Conservation (phyloP, 1,140 invertebrate species). For the Laupala kohalensis region DNA sequence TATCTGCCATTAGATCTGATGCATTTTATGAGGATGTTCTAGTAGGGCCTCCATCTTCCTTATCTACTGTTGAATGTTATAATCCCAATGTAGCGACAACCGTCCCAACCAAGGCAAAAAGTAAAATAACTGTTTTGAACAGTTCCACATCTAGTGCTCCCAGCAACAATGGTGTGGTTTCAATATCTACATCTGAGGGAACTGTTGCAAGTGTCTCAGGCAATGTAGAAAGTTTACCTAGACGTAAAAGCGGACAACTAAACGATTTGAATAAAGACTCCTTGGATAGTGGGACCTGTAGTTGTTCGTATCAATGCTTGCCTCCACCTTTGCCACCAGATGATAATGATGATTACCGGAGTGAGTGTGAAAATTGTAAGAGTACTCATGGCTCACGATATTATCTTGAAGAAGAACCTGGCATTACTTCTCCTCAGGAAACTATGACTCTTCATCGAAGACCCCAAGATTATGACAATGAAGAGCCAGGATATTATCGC, state of each 20-base stretch:
- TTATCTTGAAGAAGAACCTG: conserved; percentile 43
- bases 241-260: not conserved
- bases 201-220: not conserved
- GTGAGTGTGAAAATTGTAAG: conserved; percentile 73
- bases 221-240: not conserved
- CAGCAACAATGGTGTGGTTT: not conserved
- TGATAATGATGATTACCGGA: conserved; percentile 57
- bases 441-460: conserved; percentile 57
- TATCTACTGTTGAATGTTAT: conserved; percentile 7
- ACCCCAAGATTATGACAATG: conserved; percentile 30
- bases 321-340: conserved; percentile 34
- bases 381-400: conserved; percentile 44
- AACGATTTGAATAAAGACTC: conserved; percentile 16
- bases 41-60: conserved; percentile 9
- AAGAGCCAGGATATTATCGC: conserved; percentile 42
- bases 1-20: conserved; percentile 16
- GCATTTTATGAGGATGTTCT: conserved; percentile 16
- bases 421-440: conserved; percentile 40
- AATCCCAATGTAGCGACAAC: conserved; percentile 4
- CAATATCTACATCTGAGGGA: not conserved
- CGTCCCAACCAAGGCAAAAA: not conserved
- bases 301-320: conserved; percentile 30
- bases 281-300: conserved; percentile 20
- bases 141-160: not conserved
- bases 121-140: conserved; percentile 1